Percentiles rank a stretch among this genome's conserved stretches.
Conservation (phyloP, 2,888 invertebrate genomes). For the Plagodis pulveraria region DNA sequence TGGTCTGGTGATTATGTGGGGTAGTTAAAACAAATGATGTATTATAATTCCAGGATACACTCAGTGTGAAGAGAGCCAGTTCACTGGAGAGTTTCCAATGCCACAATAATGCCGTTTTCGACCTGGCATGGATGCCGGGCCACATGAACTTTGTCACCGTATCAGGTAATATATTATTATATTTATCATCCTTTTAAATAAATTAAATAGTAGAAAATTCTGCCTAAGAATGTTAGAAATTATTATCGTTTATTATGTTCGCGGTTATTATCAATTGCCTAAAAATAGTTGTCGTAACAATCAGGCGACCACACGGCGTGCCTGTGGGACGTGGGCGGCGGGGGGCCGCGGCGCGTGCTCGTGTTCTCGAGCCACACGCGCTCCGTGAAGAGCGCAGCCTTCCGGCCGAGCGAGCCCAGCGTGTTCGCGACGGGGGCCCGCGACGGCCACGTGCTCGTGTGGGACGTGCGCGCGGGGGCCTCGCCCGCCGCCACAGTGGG, state of each 20-base stretch:
- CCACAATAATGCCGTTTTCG: slow-evolving; percentile 95
- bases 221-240: background rate
- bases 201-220: background rate
- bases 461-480: slow-evolving; percentile 87
- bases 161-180: slow-evolving; percentile 78
- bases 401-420: slow-evolving; percentile 88
- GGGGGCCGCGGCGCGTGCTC: slow-evolving; percentile 71
- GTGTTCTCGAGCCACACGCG: slow-evolving; percentile 91
- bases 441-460: slow-evolving; percentile 94
- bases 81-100: slow-evolving; percentile 82
- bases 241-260: background rate
- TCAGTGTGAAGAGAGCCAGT: slow-evolving; percentile 63
- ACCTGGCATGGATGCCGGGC: slow-evolving; percentile 93
- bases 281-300: too few species aligned
- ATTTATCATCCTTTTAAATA: background rate
- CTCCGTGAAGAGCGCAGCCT: slow-evolving; percentile 93
- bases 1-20: too few species aligned
- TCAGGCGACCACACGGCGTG: slow-evolving; percentile 92
- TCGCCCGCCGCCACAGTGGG: slow-evolving; percentile 68
- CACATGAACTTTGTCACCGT: slow-evolving; percentile 92
- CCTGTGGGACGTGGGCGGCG: slow-evolving; percentile 89
- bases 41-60: slow-evolving; percentile 73
- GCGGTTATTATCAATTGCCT: too few species aligned
- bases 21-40: background rate
- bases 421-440: slow-evolving; percentile 95